These are phyloP conservation scores for Andrena camellia DNA, from an alignment of 2,888 invertebrate species.

Conservation along the genomic window DNA sequence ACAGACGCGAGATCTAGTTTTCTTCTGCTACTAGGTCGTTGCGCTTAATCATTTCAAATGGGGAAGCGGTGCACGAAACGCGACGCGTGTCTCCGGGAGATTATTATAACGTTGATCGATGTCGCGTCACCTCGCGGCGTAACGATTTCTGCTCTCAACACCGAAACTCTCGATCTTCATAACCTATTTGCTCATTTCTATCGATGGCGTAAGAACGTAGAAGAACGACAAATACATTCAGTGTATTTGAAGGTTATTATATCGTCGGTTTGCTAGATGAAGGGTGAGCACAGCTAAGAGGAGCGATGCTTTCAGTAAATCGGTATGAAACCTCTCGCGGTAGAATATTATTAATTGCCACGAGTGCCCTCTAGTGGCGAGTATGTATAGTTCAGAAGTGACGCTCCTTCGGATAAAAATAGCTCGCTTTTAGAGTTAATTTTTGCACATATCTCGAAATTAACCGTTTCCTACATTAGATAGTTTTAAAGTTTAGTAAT, in stretches of 20 bases:
- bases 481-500: no score
- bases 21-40: slow-evolving; percentile 66
- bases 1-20: slow-evolving; percentile 70
- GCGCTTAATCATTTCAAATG: slow-evolving; percentile 58
- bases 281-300: no score
- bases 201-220: neutral
- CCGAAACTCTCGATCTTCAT: neutral
- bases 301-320: no score
- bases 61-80: slow-evolving; percentile 33
- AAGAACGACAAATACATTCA: neutral
- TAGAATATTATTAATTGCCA: no score
- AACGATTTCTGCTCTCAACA: neutral
- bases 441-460: no score
- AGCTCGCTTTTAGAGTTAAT: no score
- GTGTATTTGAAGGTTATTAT: neutral
- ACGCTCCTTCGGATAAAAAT: neutral
- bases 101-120: slow-evolving; percentile 25
- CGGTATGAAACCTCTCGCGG: no score
- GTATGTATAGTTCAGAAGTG: no score
- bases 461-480: no score
- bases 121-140: neutral
- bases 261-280: no score
- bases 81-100: slow-evolving; percentile 11
- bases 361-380: no score
- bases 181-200: neutral